phyloP scores from a whole-genome alignment of 1,140 invertebrate genomes.

The Camponotus floridanus region DNA sequence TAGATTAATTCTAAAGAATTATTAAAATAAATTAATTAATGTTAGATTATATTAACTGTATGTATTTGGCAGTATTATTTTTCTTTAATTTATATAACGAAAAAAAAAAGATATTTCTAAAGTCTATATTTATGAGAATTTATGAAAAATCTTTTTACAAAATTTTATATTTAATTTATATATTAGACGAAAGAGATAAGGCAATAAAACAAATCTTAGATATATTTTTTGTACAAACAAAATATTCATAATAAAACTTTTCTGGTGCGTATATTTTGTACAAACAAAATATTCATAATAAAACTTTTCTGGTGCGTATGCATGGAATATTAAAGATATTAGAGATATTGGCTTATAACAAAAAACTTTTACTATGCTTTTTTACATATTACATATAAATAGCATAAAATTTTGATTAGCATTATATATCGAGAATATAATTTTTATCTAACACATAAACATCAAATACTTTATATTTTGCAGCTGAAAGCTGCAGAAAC shows the following conservation, averaged over 20 bases:
- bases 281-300: not conserved
- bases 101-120: not conserved
- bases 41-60: not conserved
- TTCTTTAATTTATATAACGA: not conserved
- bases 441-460: not conserved
- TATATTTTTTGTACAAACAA: not conserved
- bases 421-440: not conserved
- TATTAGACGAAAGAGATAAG: not conserved
- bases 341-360: not conserved
- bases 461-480: not conserved
- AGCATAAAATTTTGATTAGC: not conserved
- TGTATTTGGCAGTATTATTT: not conserved
- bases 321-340: not conserved
- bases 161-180: conserved; percentile 3
- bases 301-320: not conserved
- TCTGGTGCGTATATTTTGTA: not conserved
- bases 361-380: not conserved
- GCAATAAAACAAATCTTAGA: not conserved
- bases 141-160: not conserved
- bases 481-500: not conserved
- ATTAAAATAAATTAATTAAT: not conserved
- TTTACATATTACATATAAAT: not conserved
- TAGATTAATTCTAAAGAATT: not conserved
- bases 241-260: not conserved
- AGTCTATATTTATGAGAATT: not conserved